Evolutionary conservation across 2,797 vertebrate genomes (phyloP).

Genomic region (Pantherophis vulpinus): DNA sequence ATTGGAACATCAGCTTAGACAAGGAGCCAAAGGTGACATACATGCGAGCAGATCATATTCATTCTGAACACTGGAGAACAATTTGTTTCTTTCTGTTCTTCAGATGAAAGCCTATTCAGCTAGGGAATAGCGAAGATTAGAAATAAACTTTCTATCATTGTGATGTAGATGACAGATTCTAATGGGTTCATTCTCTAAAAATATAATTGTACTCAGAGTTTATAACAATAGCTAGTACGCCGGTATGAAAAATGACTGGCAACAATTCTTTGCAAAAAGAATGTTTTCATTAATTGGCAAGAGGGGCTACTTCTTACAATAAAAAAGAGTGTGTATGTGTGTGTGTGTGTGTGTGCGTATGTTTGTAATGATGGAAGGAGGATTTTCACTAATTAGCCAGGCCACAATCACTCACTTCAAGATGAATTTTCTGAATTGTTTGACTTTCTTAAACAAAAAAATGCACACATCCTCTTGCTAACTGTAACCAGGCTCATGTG

Average conservation of each 20-base stretch:
- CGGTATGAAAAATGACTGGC: not conserved
- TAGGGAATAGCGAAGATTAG: not conserved
- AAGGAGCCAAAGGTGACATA: not conserved
- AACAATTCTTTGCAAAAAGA: not conserved
- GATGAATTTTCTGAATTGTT: not conserved
- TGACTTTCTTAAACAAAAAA: not conserved
- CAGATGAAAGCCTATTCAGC: not conserved
- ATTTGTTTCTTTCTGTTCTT: not conserved
- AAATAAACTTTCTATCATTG: not conserved
- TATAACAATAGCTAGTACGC: not conserved
- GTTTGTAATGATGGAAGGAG: not conserved
- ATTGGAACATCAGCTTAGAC: not conserved
- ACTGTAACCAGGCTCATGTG: not conserved
- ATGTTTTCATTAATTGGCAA: not conserved
- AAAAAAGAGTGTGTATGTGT: no score
- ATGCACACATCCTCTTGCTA: not conserved
- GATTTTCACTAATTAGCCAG: not conserved
- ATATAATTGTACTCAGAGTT: not conserved
- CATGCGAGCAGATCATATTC: not conserved
- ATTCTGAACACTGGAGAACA: not conserved
- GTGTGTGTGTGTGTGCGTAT: not conserved
- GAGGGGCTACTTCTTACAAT: not conserved
- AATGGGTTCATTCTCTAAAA: not conserved
- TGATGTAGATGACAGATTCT: not conserved
- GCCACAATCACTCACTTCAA: no score